Percentiles rank a stretch among this genome's conserved stretches.
Evolutionary conservation across 2,797 vertebrate genomes (phyloP).

Genomic region (Catostomus latipinnis): DNA sequence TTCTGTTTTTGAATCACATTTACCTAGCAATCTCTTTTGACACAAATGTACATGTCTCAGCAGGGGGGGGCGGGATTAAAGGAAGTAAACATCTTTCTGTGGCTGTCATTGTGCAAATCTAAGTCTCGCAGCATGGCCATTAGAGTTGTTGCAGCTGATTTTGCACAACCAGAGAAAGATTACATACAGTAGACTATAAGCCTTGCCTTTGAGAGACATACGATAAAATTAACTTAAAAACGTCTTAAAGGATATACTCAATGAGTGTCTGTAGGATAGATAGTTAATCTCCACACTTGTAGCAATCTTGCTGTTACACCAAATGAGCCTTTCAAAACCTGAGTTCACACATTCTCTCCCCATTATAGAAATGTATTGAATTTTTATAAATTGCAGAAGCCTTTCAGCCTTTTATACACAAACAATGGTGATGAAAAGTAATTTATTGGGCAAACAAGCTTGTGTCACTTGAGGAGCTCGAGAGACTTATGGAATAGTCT

Average conservation of each 20-base stretch:
- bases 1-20: constrained; percentile 21
- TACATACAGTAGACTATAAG: constrained; percentile 37
- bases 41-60: constrained; percentile 12
- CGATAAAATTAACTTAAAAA: constrained; percentile 21
- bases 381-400: constrained; percentile 25
- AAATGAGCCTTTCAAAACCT: background rate
- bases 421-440: constrained; percentile 7
- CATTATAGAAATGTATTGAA: constrained; percentile 4
- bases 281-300: constrained; percentile 14
- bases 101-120: constrained; percentile 48
- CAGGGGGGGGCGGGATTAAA: constrained; percentile 20
- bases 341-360: constrained; percentile 8
- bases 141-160: constrained; percentile 52
- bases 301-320: constrained; percentile 4
- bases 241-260: background rate
- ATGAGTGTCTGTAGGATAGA: background rate
- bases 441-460: constrained; percentile 37
- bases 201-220: constrained; percentile 22
- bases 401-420: background rate
- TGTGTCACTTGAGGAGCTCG: constrained; percentile 14
- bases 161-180: constrained; percentile 52
- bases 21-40: constrained; percentile 25
- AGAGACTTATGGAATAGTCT: constrained; percentile 27
- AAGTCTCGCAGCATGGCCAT: constrained; percentile 54
- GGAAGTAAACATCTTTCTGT: constrained; percentile 59